Evolutionary conservation across 2,888 invertebrate genomes (phyloP).

Genomic region (Harpagoxenus sublaevis): DNA sequence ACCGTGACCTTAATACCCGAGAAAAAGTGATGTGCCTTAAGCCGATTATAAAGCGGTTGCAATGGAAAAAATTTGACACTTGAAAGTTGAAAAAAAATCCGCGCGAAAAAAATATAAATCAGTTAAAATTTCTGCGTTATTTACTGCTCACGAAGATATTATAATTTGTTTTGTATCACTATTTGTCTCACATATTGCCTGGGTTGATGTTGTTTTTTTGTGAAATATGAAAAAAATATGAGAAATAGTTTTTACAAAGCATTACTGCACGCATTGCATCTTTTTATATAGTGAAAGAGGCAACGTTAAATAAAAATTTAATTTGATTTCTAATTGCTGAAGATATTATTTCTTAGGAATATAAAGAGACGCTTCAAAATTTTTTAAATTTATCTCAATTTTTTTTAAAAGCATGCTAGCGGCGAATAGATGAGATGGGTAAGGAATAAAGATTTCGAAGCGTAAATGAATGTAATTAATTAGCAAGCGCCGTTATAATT

Average conservation of each 20-base stretch:
- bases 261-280: not conserved
- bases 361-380: not conserved
- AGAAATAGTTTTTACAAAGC: not conserved
- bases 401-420: not conserved
- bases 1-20: conserved; percentile 33
- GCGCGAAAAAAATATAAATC: not conserved
- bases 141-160: not conserved
- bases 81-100: not conserved
- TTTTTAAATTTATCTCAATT: not conserved
- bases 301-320: not conserved
- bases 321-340: not conserved
- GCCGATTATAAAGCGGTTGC: conserved; percentile 42
- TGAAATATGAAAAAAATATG: not conserved
- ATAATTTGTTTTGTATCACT: not conserved
- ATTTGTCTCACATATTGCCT: not conserved
- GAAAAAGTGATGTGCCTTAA: conserved; percentile 49
- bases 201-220: not conserved
- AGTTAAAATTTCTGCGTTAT: not conserved
- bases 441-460: not conserved
- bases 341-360: not conserved
- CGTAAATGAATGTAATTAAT: conserved; percentile 5
- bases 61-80: conserved; percentile 8
- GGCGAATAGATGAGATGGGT: not conserved
- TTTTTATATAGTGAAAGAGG: not conserved
- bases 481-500: not conserved